Evolutionary conservation across 2,888 invertebrate species (phyloP).

Genomic region (Drosophila lutescens): DNA sequence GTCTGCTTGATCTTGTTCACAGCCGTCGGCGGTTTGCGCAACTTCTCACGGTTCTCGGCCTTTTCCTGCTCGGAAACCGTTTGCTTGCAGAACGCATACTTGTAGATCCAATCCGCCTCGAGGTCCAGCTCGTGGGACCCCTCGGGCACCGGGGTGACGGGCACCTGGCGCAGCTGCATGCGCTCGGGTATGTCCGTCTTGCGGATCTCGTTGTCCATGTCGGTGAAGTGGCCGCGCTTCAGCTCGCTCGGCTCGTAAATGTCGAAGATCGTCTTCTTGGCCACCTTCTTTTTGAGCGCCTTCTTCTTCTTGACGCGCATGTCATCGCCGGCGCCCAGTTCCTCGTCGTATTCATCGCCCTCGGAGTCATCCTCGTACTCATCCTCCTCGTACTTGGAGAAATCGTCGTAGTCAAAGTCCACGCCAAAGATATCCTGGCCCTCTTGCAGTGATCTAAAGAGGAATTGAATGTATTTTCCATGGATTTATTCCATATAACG

Average conservation of each 20-base stretch:
- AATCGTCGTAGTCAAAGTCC: conserved; percentile 98
- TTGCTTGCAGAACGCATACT: conserved; percentile 94
- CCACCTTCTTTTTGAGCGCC: conserved; percentile 89
- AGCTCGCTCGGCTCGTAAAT: conserved; percentile 99
- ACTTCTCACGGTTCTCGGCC: conserved; percentile 83
- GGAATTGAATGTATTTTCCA: no score
- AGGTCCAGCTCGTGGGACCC: conserved; percentile 95
- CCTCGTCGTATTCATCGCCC: conserved; percentile 92
- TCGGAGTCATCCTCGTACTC: conserved; percentile 89
- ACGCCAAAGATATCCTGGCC: conserved; percentile 99
- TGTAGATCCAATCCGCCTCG: conserved; percentile 99
- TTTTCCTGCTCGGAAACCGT: conserved; percentile 90
- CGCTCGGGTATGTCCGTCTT: conserved; percentile 96
- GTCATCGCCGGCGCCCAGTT: conserved; percentile 88
- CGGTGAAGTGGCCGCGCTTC: conserved; percentile 97
- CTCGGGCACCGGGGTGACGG: conserved; percentile 92
- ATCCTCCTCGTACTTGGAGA: conserved; percentile 94
- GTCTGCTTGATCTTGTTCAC: conserved; percentile 97
- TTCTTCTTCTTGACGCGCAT: conserved; percentile 89
- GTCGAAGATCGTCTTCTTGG: conserved; percentile 94
- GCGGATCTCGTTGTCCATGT: conserved; percentile 95
- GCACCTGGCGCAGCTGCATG: conserved; percentile 95
- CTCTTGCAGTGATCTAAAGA: conserved; percentile 93
- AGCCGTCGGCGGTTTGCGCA: conserved; percentile 88
- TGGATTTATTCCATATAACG: no score